phyloP scores from a whole-genome alignment of 2,888 invertebrate species.

The Synanthedon myopaeformis region DNA sequence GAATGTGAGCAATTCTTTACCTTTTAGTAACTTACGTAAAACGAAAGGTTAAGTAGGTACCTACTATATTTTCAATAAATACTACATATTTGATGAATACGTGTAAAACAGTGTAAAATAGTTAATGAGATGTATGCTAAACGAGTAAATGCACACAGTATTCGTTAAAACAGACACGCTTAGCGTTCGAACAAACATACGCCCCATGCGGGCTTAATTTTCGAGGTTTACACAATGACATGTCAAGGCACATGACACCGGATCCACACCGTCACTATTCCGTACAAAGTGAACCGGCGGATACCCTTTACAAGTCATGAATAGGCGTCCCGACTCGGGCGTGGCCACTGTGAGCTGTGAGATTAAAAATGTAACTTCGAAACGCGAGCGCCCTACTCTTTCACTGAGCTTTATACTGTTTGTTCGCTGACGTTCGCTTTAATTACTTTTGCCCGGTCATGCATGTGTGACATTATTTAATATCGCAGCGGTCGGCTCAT shows the following conservation, averaged over 20 bases:
- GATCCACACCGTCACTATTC: conserved; percentile 58
- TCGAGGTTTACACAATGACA: conserved; percentile 39
- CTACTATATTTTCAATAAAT: no score
- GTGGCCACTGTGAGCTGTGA: conserved; percentile 57
- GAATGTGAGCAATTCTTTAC: no score
- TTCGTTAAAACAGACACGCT: neutral
- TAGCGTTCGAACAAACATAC: conserved; percentile 6
- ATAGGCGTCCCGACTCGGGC: conserved; percentile 46
- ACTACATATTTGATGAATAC: no score
- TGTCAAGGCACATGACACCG: conserved; percentile 43
- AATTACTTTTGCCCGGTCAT: conserved; percentile 48
- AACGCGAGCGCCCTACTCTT: conserved; percentile 34
- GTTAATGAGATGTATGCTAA: no score
- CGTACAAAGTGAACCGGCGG: conserved; percentile 42
- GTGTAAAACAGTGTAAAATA: no score
- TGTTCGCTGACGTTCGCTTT: conserved; percentile 39
- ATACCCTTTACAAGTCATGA: conserved; percentile 55
- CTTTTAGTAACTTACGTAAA: no score
- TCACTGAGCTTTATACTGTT: conserved; percentile 33
- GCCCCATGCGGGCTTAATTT: conserved; percentile 50
- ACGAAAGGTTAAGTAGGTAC: no score
- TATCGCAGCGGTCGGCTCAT: conserved; percentile 23
- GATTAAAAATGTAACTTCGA: conserved; percentile 56
- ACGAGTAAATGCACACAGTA: no score
- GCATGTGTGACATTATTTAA: conserved; percentile 40